Evolutionary conservation across 2,888 invertebrate species (phyloP).

Genomic region (Azorinus chamasolen): DNA sequence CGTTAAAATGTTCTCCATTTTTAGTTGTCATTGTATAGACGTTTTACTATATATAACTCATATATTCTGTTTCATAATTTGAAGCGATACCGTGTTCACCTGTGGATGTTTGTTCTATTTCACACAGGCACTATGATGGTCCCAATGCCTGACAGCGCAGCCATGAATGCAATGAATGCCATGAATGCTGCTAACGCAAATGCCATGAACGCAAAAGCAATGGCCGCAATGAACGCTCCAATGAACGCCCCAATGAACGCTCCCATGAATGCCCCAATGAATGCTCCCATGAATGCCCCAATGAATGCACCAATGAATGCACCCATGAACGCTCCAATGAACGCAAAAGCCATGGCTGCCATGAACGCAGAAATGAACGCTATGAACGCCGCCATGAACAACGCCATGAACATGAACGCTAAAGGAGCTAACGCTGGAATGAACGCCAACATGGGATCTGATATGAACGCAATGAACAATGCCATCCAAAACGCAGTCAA

Average conservation of each 20-base stretch:
- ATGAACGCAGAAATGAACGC: constrained; percentile 2
- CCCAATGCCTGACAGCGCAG: not conserved
- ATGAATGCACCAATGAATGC: not conserved
- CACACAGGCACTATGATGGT: not conserved
- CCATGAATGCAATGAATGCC: constrained; percentile 1
- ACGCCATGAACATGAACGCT: too few relatives aligned
- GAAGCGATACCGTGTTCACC: too few relatives aligned
- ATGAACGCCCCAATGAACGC: constrained; percentile 2
- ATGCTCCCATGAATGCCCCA: not conserved
- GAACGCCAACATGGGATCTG: too few relatives aligned
- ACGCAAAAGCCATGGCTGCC: too few relatives aligned
- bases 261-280: constrained; percentile 4
- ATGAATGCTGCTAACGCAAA: not conserved
- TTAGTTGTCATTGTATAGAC: too few relatives aligned
- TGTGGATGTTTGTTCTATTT: too few relatives aligned
- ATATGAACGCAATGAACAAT: not conserved
- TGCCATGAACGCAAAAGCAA: too few relatives aligned
- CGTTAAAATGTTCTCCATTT: too few relatives aligned
- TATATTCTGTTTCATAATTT: too few relatives aligned
- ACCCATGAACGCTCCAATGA: not conserved
- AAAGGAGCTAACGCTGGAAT: too few relatives aligned
- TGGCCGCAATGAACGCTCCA: not conserved
- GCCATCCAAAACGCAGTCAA: not conserved
- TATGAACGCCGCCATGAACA: constrained; percentile 16
- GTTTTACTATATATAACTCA: too few relatives aligned